These are phyloP conservation scores for Syngnathus typhle DNA, from an alignment of 2,113 vertebrate species.

Conservation along the genomic window DNA sequence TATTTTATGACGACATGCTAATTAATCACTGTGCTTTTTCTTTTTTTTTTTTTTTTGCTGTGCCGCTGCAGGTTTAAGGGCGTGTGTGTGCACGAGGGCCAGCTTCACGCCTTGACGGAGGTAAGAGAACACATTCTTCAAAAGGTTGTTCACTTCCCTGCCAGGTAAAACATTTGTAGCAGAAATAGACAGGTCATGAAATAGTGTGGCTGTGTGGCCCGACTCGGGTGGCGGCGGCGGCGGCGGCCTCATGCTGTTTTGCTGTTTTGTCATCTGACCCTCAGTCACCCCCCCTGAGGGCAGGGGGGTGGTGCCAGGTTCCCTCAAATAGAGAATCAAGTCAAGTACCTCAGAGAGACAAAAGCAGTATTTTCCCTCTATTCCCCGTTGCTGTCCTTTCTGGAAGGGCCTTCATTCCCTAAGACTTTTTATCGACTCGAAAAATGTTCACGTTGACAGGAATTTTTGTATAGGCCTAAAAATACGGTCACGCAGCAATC, in stretches of 20 bases:
- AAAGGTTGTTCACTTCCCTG: background rate
- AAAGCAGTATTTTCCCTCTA: background rate
- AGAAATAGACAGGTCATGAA: background rate
- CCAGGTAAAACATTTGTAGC: conserved; percentile 3
- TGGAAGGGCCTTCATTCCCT: background rate
- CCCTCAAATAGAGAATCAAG: conserved; percentile 38
- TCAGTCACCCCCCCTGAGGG: conserved; percentile 25
- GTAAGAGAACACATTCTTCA: conserved; percentile 68
- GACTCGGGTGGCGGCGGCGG: conserved; percentile 25
- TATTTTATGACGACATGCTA: background rate
- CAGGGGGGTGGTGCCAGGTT: background rate
- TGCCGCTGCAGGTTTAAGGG: conserved; percentile 87
- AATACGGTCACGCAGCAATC: conserved; percentile 23
- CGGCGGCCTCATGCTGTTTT: conserved; percentile 33
- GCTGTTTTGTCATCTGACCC: conserved; percentile 57
- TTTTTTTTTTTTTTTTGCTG: conserved; percentile 27
- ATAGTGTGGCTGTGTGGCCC: background rate
- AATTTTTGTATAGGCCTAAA: background rate
- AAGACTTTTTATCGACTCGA: background rate
- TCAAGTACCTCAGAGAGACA: conserved; percentile 14
- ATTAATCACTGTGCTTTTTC: conserved; percentile 3
- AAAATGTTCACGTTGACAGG: background rate
- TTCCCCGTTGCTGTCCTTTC: background rate
- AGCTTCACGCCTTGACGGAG: conserved; percentile 95
- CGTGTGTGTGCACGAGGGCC: conserved; percentile 96